These are phyloP conservation scores for Hoplias malabaricus DNA, from an alignment of 2,113 vertebrate species.

Conservation along the genomic window DNA sequence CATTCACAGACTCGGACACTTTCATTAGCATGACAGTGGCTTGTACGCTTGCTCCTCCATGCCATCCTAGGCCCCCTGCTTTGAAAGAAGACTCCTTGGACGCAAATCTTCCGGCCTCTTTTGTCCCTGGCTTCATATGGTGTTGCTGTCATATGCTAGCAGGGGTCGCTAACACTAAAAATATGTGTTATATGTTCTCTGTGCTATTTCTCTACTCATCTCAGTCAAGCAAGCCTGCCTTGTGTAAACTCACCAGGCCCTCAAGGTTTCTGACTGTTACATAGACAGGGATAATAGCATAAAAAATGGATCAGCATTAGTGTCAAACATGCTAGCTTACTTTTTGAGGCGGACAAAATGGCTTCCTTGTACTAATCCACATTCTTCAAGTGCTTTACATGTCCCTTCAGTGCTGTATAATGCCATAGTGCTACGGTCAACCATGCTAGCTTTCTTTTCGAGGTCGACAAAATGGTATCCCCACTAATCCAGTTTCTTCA, in stretches of 20 bases:
- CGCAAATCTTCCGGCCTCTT: slow-evolving; percentile 65
- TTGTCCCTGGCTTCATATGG: slow-evolving; percentile 65
- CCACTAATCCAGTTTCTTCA: too few relatives aligned
- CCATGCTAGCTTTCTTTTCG: slow-evolving; percentile 55
- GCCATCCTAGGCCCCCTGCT: slow-evolving; percentile 74
- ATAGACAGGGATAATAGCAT: slow-evolving; percentile 48
- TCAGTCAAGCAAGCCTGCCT: slow-evolving; percentile 38
- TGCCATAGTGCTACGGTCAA: too few relatives aligned
- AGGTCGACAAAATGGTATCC: slow-evolving; percentile 61
- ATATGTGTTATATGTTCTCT: slow-evolving; percentile 65
- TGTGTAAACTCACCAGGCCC: slow-evolving; percentile 59
- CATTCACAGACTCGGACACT: slow-evolving; percentile 73
- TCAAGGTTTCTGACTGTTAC: slow-evolving; percentile 45
- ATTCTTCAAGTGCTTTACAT: slow-evolving; percentile 43
- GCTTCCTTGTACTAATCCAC: slow-evolving; percentile 55
- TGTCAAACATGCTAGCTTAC: slow-evolving; percentile 55
- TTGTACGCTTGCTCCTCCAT: slow-evolving; percentile 59
- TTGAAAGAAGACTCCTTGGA: slow-evolving; percentile 73
- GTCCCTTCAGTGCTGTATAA: slow-evolving; percentile 53
- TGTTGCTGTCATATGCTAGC: slow-evolving; percentile 57
- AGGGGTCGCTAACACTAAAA: slow-evolving; percentile 67
- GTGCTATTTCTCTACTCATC: slow-evolving; percentile 36
- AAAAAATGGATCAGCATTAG: slow-evolving; percentile 54
- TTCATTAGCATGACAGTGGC: slow-evolving; percentile 79
- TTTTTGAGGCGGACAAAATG: slow-evolving; percentile 61